phyloP scores from a whole-genome alignment of 2,797 vertebrate genomes.

The Eremophila alpestris region DNA sequence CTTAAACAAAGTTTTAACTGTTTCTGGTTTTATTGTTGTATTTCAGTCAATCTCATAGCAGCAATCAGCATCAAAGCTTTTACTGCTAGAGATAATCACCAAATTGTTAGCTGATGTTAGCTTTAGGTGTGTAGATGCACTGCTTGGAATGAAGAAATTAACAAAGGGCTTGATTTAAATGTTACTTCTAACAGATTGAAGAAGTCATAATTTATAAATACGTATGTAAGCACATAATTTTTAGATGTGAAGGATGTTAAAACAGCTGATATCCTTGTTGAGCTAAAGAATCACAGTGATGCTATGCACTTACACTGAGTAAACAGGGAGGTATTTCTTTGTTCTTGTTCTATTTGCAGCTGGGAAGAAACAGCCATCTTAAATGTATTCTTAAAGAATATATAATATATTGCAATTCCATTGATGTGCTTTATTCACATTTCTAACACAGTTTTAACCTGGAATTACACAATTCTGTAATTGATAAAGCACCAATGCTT shows the following conservation, averaged over 20 bases:
- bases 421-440: neutral
- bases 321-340: neutral
- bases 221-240: fast-evolving
- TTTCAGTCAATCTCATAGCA: neutral
- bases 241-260: neutral
- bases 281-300: neutral
- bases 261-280: neutral
- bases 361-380: neutral
- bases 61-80: neutral
- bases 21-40: neutral
- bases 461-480: neutral
- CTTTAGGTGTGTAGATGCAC: neutral
- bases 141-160: neutral
- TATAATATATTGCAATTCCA: neutral
- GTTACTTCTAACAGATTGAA: neutral
- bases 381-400: neutral
- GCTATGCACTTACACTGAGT: neutral
- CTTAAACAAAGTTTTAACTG: neutral
- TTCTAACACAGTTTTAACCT: neutral
- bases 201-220: neutral
- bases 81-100: neutral
- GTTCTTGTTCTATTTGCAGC: neutral
- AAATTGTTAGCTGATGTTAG: neutral
- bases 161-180: neutral
- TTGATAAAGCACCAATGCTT: neutral